phyloP scores from a whole-genome alignment of 2,888 invertebrate species.

The Leistus spinibarbis region DNA sequence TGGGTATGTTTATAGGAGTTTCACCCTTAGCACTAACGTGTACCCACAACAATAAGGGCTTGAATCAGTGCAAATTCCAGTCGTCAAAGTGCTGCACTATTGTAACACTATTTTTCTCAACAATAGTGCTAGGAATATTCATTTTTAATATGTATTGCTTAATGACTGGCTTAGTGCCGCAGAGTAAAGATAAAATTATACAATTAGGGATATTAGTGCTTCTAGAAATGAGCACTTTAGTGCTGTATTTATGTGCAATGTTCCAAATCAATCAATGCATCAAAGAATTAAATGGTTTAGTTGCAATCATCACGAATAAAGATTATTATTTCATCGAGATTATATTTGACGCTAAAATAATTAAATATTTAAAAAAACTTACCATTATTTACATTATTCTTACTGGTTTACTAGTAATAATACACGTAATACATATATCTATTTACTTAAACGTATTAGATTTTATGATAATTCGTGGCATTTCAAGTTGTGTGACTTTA shows the following conservation, averaged over 20 bases:
- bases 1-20: slow-evolving; percentile 19
- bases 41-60: slow-evolving; percentile 6
- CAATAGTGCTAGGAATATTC: slow-evolving; percentile 15
- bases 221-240: slow-evolving; percentile 35
- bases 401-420: not conserved
- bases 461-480: not conserved
- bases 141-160: slow-evolving; percentile 16
- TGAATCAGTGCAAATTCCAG: not conserved
- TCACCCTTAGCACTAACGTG: slow-evolving; percentile 16
- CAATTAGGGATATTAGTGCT: slow-evolving; percentile 38
- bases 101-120: not conserved
- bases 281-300: slow-evolving; percentile 39
- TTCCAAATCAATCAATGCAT: slow-evolving; percentile 17
- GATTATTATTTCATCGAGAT: slow-evolving; percentile 31
- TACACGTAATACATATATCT: slow-evolving; percentile 4
- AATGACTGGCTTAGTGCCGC: not conserved
- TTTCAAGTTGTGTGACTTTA: slow-evolving; percentile 13
- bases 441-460: not conserved
- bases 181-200: slow-evolving; percentile 11
- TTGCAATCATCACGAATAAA: slow-evolving; percentile 31
- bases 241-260: slow-evolving; percentile 15
- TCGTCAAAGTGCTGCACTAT: not conserved
- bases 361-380: slow-evolving; percentile 2
- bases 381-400: not conserved
- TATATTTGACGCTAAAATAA: slow-evolving; percentile 21